phyloP scores from a whole-genome alignment of 2,888 invertebrate genomes.

The Tyria jacobaeae region DNA sequence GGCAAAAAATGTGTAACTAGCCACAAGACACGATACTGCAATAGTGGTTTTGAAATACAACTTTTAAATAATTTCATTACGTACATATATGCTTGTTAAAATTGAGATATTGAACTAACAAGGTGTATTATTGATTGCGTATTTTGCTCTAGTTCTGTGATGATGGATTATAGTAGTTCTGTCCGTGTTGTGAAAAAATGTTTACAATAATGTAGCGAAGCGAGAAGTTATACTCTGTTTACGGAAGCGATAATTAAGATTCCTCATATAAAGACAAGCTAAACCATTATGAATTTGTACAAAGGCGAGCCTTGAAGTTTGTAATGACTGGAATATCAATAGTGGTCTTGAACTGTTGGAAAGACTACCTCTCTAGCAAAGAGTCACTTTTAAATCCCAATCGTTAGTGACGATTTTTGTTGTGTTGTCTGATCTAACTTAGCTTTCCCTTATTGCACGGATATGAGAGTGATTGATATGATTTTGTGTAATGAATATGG shows the following conservation, averaged over 20 bases:
- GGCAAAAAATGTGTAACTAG: slow-evolving; percentile 15
- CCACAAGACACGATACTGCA: slow-evolving; percentile 7
- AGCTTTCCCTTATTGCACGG: no score
- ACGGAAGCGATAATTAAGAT: not conserved
- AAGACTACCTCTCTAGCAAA: no score
- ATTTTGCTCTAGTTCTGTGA: not conserved
- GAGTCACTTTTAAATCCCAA: no score
- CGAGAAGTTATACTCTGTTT: not conserved
- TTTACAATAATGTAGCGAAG: slow-evolving; percentile 18
- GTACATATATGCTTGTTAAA: slow-evolving; percentile 10
- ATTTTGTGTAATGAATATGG: no score
- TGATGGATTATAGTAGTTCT: not conserved
- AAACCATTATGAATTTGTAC: not conserved
- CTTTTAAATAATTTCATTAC: slow-evolving; percentile 38
- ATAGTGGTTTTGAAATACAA: slow-evolving; percentile 13
- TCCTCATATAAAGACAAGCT: no score
- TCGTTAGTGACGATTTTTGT: no score
- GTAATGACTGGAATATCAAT: no score
- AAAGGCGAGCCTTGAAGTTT: not conserved
- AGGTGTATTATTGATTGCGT: slow-evolving; percentile 24
- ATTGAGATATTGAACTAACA: slow-evolving; percentile 9
- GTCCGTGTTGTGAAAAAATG: not conserved
- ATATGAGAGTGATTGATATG: no score
- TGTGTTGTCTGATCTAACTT: no score
- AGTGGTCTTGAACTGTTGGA: no score